Conservation (phyloP, 2,797 vertebrate species). For the Peromyscus melanophrys region DNA sequence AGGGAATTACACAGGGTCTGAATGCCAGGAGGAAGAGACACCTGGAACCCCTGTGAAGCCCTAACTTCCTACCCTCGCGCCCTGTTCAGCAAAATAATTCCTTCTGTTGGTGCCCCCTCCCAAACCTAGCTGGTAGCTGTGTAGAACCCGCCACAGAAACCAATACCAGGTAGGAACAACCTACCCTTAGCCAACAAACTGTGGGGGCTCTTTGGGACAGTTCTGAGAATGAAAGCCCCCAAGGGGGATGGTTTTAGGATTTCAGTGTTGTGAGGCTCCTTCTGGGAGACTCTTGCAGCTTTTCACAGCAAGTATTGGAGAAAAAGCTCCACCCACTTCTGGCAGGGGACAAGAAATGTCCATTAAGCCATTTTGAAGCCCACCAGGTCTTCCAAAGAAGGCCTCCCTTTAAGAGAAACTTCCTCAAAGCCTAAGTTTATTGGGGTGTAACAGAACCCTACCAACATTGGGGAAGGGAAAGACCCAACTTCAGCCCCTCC, state of each 20-base stretch:
- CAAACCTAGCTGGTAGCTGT: neutral
- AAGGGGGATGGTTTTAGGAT: neutral
- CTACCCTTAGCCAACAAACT: neutral
- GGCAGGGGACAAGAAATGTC: too few species aligned
- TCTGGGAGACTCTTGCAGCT: neutral
- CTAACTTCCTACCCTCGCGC: neutral
- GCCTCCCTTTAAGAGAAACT: neutral
- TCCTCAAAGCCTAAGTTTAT: neutral
- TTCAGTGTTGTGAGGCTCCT: neutral
- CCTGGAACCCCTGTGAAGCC: neutral
- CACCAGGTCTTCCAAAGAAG: neutral
- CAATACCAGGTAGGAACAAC: neutral
- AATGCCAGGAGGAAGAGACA: neutral
- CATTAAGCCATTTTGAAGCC: neutral
- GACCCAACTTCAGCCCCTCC: neutral
- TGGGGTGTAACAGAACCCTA: neutral
- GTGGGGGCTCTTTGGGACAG: neutral
- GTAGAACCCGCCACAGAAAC: neutral
- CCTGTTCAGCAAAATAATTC: neutral
- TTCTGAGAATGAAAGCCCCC: neutral
- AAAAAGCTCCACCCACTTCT: neutral
- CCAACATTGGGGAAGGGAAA: neutral
- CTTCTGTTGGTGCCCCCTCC: neutral
- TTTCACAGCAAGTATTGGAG: neutral
- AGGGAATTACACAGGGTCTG: neutral